Conservation (phyloP, 2,888 invertebrate species). For the Morpho helenor region DNA sequence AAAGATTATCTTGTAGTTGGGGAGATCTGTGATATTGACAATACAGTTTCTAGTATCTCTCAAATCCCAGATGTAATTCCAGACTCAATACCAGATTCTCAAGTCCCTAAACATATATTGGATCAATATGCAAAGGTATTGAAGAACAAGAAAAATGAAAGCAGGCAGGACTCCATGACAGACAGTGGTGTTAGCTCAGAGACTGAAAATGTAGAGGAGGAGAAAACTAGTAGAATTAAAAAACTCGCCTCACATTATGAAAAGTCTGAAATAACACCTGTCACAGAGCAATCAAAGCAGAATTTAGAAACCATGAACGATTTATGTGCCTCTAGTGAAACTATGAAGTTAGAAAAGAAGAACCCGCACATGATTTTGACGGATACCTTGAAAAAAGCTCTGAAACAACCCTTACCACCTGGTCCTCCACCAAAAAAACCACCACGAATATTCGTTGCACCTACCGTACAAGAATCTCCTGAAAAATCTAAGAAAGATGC, state of each 20-base stretch:
- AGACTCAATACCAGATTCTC: conserved; percentile 55
- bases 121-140: conserved; percentile 70
- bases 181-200: conserved; percentile 75
- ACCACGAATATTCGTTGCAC: conserved; percentile 80
- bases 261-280: conserved; percentile 32
- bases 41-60: conserved; percentile 17
- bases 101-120: conserved; percentile 66
- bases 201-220: conserved; percentile 69
- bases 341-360: conserved; percentile 62
- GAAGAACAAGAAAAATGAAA: conserved; percentile 53
- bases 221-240: conserved; percentile 50
- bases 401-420: conserved; percentile 82
- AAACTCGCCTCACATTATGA: conserved; percentile 47
- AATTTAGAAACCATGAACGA: conserved; percentile 56
- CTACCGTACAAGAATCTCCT: conserved; percentile 33
- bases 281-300: conserved; percentile 25
- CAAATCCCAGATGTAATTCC: conserved; percentile 31
- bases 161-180: conserved; percentile 63
- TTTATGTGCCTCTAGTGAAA: conserved; percentile 61
- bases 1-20: conserved; percentile 28
- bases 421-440: conserved; percentile 89
- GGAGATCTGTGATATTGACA: conserved; percentile 32
- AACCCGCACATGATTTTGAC: conserved; percentile 68
- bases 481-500: conserved; percentile 70
- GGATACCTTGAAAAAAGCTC: conserved; percentile 82